Evolutionary conservation across 2,113 vertebrate genomes (phyloP), one percentile per base, ranked within the genome.

Genomic region (Rhinogobius similis): DNA sequence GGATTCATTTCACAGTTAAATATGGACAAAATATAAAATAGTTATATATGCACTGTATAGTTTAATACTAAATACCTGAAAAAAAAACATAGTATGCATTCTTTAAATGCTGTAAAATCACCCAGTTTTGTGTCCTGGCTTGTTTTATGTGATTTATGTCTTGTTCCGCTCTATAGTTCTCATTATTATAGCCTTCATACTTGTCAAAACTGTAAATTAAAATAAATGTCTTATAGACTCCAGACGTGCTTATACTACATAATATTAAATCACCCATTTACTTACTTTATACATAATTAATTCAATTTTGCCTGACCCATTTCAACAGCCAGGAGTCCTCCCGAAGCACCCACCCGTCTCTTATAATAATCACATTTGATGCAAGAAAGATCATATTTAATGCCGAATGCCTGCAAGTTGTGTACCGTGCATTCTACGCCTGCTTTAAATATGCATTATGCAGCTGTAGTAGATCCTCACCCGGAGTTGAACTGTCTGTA

Each of bases 251-350:
- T 39, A 24, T 12, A 43, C 66, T 72, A 73, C 26, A n/a, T 75
- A 77, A 73, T 48, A 61, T 73, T 27, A 62, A 64, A 46, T 77
- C 67, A 20, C 63, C 48, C 69, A 43, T 78, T 84, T 53, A 53
- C 48, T 79, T 48, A 44, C 63, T 23, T 53, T 79, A 78, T 89
- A 77, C 85, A 85, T 87, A 81, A 80, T 86, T 77, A 82, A 85
- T 76, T 56, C 16, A 53, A 79, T 77, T 71, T 77, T 65, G 66
- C 73, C 72, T 82, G 80, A 85, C 85, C 83, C 72, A 84, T 81
- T 82, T 77, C 46, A 58, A 39, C 52, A 39, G 46, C 48, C 41
- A 68, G 62, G 39, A 61, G 76, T 62, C 39, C 64, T 70, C 32
- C 65, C 29, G 16, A 56, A 68, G 61, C 48, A 79, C 53, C 78